phyloP scores from a whole-genome alignment of 2,797 vertebrate genomes.

The Xiphorhynchus erythropygius region DNA sequence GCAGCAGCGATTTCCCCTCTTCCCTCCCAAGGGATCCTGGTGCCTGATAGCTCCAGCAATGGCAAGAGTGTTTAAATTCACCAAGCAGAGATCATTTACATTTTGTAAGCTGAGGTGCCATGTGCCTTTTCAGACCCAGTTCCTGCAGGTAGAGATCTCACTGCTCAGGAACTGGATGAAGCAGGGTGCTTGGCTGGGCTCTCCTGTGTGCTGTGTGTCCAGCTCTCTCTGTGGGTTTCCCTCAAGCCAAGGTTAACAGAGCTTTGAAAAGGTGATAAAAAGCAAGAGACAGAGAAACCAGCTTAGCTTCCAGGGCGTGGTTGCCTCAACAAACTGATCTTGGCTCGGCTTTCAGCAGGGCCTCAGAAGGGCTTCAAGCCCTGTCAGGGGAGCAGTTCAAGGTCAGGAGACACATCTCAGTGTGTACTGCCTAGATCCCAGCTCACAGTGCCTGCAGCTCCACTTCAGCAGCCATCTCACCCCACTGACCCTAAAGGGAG shows the following conservation, averaged over 20 bases:
- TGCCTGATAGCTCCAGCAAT: background rate
- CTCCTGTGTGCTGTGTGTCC: background rate
- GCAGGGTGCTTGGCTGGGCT: background rate
- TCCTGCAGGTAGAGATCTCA: background rate
- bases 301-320: accelerated
- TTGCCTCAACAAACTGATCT: background rate
- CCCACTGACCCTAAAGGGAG: background rate
- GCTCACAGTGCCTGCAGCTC: background rate
- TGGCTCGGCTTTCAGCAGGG: background rate
- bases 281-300: background rate
- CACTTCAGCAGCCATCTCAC: accelerated
- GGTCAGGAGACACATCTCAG: accelerated
- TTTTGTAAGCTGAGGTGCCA: background rate
- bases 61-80: background rate
- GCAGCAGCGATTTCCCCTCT: background rate
- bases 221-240: background rate
- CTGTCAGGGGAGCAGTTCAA: background rate
- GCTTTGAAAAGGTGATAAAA: background rate
- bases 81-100: background rate
- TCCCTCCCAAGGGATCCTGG: background rate
- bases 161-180: background rate
- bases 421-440: accelerated
- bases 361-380: background rate
- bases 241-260: background rate
- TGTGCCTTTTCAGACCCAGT: background rate